Conservation (phyloP, 2,888 invertebrate genomes). For the Megamerina dolium region DNA sequence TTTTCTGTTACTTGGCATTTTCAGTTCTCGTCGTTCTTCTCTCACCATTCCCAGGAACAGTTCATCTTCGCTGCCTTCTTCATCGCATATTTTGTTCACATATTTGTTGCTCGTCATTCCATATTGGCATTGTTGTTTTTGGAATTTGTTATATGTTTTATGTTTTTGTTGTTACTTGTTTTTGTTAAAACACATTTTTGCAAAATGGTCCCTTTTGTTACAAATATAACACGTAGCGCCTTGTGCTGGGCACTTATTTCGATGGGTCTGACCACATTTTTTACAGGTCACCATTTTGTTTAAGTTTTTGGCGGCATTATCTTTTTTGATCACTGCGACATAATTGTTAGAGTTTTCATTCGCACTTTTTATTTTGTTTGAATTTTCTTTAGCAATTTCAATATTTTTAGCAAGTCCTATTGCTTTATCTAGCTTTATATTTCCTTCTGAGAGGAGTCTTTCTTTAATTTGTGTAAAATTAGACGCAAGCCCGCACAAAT, state of each 20-base stretch:
- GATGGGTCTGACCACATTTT: constrained; percentile 12
- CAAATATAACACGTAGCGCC: not conserved
- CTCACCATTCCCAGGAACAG: too few relatives aligned
- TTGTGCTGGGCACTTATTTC: constrained; percentile 16
- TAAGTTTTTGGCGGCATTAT: too few relatives aligned
- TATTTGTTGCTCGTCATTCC: too few relatives aligned
- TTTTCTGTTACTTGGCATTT: too few relatives aligned
- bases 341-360: not conserved
- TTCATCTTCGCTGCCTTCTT: not conserved
- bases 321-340: too few relatives aligned
- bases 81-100: not conserved
- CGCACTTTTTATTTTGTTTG: not conserved
- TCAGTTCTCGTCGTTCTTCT: too few relatives aligned
- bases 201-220: not conserved
- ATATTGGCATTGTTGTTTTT: too few relatives aligned
- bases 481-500: constrained; percentile 17
- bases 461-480: constrained; percentile 6
- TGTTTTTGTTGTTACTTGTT: not conserved
- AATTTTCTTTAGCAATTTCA: constrained; percentile 9
- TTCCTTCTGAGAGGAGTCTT: constrained; percentile 17
- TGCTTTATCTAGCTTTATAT: constrained; percentile 15
- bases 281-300: too few relatives aligned
- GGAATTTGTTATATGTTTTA: not conserved
- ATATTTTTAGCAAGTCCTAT: constrained; percentile 16
- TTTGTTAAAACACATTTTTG: constrained; percentile 1